A percentile compares a stretch with the other conserved stretches of the same genome.
phyloP scores from a whole-genome alignment of 2,888 invertebrate species.

The Nowickia ferox region DNA sequence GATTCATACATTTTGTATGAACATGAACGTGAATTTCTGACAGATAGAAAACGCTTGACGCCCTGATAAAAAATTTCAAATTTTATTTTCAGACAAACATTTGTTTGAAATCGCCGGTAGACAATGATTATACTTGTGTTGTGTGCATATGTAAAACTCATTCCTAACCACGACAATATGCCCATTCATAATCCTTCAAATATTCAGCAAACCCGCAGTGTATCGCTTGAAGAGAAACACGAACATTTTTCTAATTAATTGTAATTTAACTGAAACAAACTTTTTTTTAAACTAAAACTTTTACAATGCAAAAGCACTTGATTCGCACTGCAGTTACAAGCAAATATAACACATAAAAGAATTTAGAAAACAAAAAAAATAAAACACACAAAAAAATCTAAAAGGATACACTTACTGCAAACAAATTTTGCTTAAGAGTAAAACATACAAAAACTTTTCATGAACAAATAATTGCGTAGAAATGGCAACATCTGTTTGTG shows the following conservation, averaged over 20 bases:
- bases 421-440: conserved; percentile 15
- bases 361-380: neutral
- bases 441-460: conserved; percentile 34
- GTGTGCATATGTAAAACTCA: too few relatives aligned
- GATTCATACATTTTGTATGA: too few relatives aligned
- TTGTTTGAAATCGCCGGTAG: too few relatives aligned
- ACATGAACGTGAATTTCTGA: too few relatives aligned
- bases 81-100: too few relatives aligned
- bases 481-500: conserved; percentile 55
- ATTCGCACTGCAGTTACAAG: conserved; percentile 20
- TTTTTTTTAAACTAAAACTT: conserved; percentile 31
- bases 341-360: conserved; percentile 1
- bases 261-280: conserved; percentile 49
- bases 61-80: too few relatives aligned
- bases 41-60: too few relatives aligned
- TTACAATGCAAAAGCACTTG: conserved; percentile 20
- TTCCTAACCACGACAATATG: neutral
- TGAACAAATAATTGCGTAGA: conserved; percentile 48
- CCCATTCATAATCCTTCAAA: conserved; percentile 8
- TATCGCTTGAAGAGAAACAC: neutral
- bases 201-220: neutral
- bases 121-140: too few relatives aligned
- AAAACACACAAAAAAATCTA: conserved; percentile 3
- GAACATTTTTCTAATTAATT: conserved; percentile 45
- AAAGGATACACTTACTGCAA: neutral